phyloP scores from a whole-genome alignment of 2,113 vertebrate species.

The Phrynocephalus versicolor region DNA sequence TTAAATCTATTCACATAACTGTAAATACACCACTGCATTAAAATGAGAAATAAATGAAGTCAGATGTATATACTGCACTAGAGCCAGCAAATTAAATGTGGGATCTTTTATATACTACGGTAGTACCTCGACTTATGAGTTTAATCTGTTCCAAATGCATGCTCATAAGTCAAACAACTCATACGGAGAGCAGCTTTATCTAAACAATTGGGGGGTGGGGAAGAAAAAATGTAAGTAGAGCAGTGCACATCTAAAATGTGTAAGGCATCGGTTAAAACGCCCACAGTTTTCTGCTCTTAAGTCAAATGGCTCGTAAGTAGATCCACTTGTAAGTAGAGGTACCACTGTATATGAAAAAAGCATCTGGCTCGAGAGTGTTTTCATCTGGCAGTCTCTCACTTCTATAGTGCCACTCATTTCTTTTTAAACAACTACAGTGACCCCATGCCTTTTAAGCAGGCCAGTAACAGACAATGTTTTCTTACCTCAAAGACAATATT shows the following conservation, averaged over 20 bases:
- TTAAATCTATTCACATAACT: neutral
- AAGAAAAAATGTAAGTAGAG: no score
- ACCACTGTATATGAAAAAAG: neutral
- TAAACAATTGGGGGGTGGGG: no score
- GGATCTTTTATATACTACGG: neutral
- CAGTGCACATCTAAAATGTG: no score
- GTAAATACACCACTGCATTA: conserved; percentile 22
- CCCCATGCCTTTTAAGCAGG: neutral
- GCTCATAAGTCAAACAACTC: no score
- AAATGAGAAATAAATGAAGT: conserved; percentile 8
- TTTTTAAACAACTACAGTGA: neutral
- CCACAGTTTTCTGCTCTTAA: no score
- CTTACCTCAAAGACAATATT: neutral
- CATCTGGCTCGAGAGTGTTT: neutral
- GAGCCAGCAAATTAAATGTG: neutral
- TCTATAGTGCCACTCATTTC: neutral
- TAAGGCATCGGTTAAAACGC: no score
- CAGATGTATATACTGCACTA: neutral
- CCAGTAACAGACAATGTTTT: neutral
- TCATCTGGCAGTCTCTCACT: neutral
- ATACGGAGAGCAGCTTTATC: no score
- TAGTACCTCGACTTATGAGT: no score
- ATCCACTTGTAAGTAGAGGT: no score
- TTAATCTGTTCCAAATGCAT: no score
- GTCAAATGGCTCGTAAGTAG: no score